Base-by-base conservation (phyloP, 2,888 invertebrate species). In the Ptychoptera albimana region DNA sequence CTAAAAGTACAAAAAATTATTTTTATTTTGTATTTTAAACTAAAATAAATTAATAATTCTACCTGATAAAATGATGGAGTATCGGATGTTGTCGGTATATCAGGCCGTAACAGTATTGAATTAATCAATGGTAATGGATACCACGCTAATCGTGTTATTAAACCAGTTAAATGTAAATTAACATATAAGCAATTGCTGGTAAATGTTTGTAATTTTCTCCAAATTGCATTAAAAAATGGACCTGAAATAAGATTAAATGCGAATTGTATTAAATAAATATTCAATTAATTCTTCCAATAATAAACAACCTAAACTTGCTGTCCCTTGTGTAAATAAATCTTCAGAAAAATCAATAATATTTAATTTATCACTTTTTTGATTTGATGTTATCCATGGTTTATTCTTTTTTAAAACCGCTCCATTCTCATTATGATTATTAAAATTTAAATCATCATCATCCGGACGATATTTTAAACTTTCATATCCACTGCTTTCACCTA, bases 11-110 rank as follows among this genome's bases (percentile, higher is more conserved):
- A 49, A 46, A 45, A 45, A 41, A 30, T 9, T 4, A 31, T 30
- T 40, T 14, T n/a, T 16, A 6, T 29, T n/a, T n/a, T 31, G 5
- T 29, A 39, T 7, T 23, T 30, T 8, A 30, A 8, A 8, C 12
- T 6, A 12, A 43, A 8, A 14, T 44, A 9, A 39, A 37, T 7
- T 11, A 38, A 37, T 50, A 41, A 64, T 64, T 49, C 59, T 62
- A 88, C 92, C 77, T 92, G 92, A 63, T 84, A 83, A 50, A 94
- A 72, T 4, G 89, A 91, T 59, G 87, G 85, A 59, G 93, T 84
- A 57, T 85, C 85, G 2, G 92, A 91, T 60, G 91, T 89, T 57
- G 91, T 77, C 52, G 86, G 81, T 53, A 80, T 75, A 61, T 79
- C 80, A 48, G 87, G 82, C 56, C 89, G 87, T 49, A 97, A 72